Conservation (phyloP, 2,888 invertebrate genomes). For the Rotaria magnacalcarata region DNA sequence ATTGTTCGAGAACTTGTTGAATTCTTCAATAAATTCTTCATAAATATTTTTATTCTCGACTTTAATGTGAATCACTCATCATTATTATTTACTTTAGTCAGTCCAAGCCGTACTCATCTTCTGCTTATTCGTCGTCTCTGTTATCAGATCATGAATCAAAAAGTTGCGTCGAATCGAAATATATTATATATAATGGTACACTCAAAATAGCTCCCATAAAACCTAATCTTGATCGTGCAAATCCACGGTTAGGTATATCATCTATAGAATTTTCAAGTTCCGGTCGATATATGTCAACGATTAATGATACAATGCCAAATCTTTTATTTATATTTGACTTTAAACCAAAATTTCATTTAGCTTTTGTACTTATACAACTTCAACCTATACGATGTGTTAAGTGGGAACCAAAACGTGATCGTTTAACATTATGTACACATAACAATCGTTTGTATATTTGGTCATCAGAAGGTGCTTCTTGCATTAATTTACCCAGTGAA, state of each 20-base stretch:
- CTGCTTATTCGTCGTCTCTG: not conserved
- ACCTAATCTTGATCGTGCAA: conserved; percentile 56
- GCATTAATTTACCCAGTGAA: not conserved
- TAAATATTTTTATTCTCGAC: no score
- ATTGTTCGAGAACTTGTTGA: no score
- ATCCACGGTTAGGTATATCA: conserved; percentile 57
- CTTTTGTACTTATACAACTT: conserved; percentile 56
- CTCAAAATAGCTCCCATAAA: conserved; percentile 53
- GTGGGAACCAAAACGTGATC: conserved; percentile 57
- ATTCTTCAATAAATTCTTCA: no score
- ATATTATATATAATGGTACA: conserved; percentile 51
- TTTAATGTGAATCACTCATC: not conserved
- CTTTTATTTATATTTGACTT: conserved; percentile 60
- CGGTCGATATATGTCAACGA: conserved; percentile 56
- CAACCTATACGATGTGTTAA: conserved; percentile 56
- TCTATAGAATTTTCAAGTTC: conserved; percentile 55
- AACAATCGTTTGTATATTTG: conserved; percentile 59
- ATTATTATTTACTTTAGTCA: not conserved
- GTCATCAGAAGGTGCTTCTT: conserved; percentile 55
- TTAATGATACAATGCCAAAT: conserved; percentile 58
- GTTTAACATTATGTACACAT: conserved; percentile 59
- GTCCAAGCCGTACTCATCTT: not conserved
- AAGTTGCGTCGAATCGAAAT: conserved; percentile 36
- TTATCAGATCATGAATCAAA: not conserved
- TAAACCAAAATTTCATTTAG: conserved; percentile 51